Percentiles rank a stretch among this genome's conserved stretches.
These are phyloP conservation scores for Macrosiphum euphorbiae DNA, from an alignment of 2,888 invertebrate genomes.

Conservation along the genomic window DNA sequence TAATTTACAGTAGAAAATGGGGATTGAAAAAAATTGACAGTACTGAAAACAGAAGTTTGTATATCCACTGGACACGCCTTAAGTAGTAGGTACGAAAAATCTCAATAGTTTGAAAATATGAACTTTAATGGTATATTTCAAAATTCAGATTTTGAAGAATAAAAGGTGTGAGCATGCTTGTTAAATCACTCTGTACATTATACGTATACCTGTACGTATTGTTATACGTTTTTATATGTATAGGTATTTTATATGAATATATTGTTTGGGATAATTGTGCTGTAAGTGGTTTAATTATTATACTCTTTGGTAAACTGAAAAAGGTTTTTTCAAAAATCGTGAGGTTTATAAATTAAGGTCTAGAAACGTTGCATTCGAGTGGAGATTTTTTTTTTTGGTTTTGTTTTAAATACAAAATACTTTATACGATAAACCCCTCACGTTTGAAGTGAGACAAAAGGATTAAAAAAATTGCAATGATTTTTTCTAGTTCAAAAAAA, in stretches of 20 bases:
- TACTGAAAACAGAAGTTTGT: no score
- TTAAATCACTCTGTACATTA: no score
- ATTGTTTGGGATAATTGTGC: background rate
- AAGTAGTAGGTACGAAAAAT: no score
- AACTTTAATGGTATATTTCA: no score
- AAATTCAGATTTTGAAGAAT: no score
- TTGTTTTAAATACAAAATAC: background rate
- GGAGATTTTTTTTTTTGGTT: background rate
- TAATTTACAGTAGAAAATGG: no score
- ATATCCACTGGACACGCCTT: no score
- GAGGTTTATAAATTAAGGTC: background rate
- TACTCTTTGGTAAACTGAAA: background rate
- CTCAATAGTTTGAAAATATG: no score
- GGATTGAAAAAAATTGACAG: no score
- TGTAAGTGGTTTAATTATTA: background rate
- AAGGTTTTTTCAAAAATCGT: background rate
- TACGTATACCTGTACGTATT: no score
- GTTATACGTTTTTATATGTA: no score
- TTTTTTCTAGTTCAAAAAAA: background rate
- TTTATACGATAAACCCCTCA: background rate
- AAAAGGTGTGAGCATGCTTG: no score
- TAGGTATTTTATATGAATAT: background rate
- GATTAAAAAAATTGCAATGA: background rate
- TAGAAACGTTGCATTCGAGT: background rate
- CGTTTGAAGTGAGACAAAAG: background rate